phyloP scores from a whole-genome alignment of 2,113 vertebrate species.

The Chaenogobius annularis region DNA sequence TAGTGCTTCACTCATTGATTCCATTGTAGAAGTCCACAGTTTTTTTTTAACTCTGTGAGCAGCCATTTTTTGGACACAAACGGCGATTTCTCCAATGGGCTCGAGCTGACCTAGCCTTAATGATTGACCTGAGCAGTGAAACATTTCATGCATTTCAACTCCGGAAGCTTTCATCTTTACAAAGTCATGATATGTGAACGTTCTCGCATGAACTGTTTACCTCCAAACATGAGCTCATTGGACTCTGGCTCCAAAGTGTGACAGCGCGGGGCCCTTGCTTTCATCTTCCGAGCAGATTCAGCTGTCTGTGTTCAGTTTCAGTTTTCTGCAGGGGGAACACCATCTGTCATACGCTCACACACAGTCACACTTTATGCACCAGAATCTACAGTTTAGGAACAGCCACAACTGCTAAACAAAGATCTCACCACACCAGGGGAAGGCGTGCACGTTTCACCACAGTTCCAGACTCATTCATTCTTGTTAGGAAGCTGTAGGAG shows the following conservation, averaged over 20 bases:
- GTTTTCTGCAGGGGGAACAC: slow-evolving; percentile 47
- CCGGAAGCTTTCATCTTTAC: not conserved
- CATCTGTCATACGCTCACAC: slow-evolving; percentile 57
- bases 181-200: not conserved
- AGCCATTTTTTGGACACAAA: no score
- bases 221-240: slow-evolving; percentile 24
- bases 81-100: no score
- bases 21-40: no score
- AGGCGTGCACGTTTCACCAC: not conserved
- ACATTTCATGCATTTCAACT: not conserved
- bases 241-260: slow-evolving; percentile 57
- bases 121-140: no score
- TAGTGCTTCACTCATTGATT: no score
- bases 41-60: no score
- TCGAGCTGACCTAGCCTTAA: not conserved
- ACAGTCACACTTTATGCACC: slow-evolving; percentile 15
- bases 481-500: not conserved
- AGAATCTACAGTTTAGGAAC: slow-evolving; percentile 16
- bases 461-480: not conserved
- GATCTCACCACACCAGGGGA: slow-evolving; percentile 1
- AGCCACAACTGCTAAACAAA: not conserved
- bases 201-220: not conserved
- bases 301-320: slow-evolving; percentile 50
- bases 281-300: slow-evolving; percentile 45
- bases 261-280: slow-evolving; percentile 46